Conservation (phyloP, 2,113 vertebrate genomes). For the Calyptomena viridis region DNA sequence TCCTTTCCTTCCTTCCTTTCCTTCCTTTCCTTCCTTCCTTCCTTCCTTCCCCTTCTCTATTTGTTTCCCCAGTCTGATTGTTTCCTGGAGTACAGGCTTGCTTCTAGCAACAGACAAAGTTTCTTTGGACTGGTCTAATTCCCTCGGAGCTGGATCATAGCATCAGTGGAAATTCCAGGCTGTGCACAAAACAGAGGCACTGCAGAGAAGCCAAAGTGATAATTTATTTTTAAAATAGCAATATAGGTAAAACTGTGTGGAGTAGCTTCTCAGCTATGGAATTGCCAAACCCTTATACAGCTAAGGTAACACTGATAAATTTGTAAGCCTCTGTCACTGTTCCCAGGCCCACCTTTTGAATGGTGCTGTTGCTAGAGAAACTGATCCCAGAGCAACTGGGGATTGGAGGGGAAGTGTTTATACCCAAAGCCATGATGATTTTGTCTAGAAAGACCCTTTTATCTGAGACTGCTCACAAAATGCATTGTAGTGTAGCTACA, state of each 20-base stretch:
- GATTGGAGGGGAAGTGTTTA: not conserved
- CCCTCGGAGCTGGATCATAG: not conserved
- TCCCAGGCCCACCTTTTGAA: not conserved
- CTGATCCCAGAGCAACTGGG: not conserved
- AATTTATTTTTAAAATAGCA: not conserved
- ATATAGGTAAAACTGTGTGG: not conserved
- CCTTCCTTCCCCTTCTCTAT: too few species aligned
- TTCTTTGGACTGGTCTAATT: not conserved
- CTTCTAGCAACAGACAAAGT: not conserved
- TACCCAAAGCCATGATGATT: not conserved
- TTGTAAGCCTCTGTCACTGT: not conserved
- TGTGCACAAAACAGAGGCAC: not conserved
- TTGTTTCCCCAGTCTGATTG: not conserved
- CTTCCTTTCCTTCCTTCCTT: not conserved
- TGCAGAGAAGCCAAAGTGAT: not conserved
- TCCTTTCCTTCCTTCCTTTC: too few species aligned
- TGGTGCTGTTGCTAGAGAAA: not conserved
- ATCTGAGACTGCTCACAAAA: not conserved
- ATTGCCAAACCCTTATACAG: not conserved
- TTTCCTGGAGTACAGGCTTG: slow-evolving; percentile 13
- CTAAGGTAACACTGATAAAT: not conserved
- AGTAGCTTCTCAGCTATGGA: not conserved
- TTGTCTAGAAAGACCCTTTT: not conserved
- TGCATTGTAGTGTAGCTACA: not conserved
- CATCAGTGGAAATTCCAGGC: slow-evolving; percentile 12